Base-by-base conservation (phyloP, 1,140 invertebrate species). In the Tribolium madens region DNA sequence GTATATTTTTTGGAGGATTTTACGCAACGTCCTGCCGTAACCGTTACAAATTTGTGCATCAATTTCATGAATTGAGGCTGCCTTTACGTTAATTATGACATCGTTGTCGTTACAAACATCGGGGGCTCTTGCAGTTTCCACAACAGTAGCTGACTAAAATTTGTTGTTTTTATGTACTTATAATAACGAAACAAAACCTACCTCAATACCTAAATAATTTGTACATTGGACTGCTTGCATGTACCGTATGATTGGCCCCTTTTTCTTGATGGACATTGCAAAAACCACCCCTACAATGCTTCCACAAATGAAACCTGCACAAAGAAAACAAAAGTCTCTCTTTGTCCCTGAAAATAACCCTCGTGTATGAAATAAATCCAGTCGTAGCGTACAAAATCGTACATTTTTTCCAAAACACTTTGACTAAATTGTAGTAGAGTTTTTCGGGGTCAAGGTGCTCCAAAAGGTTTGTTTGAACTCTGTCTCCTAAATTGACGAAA, bases 61-160 rank as follows among this genome's bases (percentile, higher is more conserved):
- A n/a, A 92, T 84, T 53, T 88, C 83, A 79, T 92, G 90, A 50
- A 93, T 84, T 3, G 91, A 89, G 5, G 89, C 88, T 31, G 91
- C 90, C 82, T 90, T 89, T 1, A 93, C 91, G 87, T 91, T 89
- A 48, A 93, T 87, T 57, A 93, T 80, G 60, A 93, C 83, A 79
- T 93, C 89, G 78, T 92, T 88, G 0, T 89, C 86, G n/a, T 82
- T 84, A 77, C 87, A 85, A 42, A 90, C 87, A 21, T 82, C 85
- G 33, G 90, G 91, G 72, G 89, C 87, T 77, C 88, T 86, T 4
- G 88, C 86, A 81, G 91, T 90, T 72, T 92, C 90, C 70, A 89
- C 84, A 52, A 89, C 79, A 17, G 87, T 84, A 21, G 89, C 87
- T 60, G 88, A 87, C 91, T 91, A 5, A 73, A 80, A 76, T 72